Base-by-base conservation (phyloP, 2,113 vertebrate genomes). In the Psettodes erumei region DNA sequence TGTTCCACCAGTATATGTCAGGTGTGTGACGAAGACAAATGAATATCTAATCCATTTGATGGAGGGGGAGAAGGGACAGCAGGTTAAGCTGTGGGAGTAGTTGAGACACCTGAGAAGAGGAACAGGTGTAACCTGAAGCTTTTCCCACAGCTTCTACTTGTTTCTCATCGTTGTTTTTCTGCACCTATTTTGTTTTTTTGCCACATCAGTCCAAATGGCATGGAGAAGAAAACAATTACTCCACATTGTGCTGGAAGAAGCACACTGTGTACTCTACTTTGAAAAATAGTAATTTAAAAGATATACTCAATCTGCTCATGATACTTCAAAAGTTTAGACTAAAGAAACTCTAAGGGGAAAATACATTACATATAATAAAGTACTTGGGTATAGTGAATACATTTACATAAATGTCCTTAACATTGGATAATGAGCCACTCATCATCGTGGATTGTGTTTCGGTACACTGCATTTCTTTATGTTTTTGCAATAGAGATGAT, bases 41-140 rank as follows among this genome's bases (percentile, higher is more conserved):
- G 25, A 68, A 38, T 50, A 38, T 42, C 16, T 27, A 37, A 80
- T 54, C 1, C 30, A 63, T 30, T 42, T 32, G 12, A 18, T 35
- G 30, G 30, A 19, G 54, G 73, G 13, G 53, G 67, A 8, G 38
- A 3, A 0, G n/a, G 21, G 55, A 38, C 83, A 56, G 79, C 83
- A 78, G 79, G 79, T 51, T 30, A 61, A 72, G 69, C 53, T 67
- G 71, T 86, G 80, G 76, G 82, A 84, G 75, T 6, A 68, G 35
- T 23, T 33, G 62, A 48, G 85, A 85, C 55, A 86, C 82, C 68
- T 55, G 87, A 88, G 80, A 84, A 61, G 75, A 72, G 25, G 27
- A 75, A 55, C 88, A 84, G 87, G 70, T 90, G 84, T 43, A 48
- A 47, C 55, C 61, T 47, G 54, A 79, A 33, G 47, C 62, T 67